These are phyloP conservation scores for Osmerus eperlanus DNA, from an alignment of 2,113 vertebrate species.

Conservation along the genomic window DNA sequence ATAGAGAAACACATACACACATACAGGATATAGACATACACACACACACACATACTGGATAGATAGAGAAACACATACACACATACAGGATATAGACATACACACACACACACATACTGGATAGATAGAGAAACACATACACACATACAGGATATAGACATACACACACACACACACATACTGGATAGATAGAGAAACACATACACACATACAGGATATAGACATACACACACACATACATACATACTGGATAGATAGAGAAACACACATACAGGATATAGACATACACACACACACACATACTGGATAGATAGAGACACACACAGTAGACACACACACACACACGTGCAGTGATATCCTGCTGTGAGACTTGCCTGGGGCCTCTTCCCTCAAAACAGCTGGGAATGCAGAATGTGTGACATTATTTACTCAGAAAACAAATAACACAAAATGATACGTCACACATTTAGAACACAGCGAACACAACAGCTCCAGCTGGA, in stretches of 20 bases:
- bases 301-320: neutral
- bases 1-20: neutral
- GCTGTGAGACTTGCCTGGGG: constrained; percentile 44
- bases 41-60: neutral
- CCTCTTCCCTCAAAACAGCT: constrained; percentile 51
- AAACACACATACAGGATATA: neutral
- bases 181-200: neutral
- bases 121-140: neutral
- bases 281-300: neutral
- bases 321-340: constrained; percentile 5
- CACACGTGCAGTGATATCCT: constrained; percentile 1
- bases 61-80: neutral
- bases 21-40: neutral
- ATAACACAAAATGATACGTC: neutral
- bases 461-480: neutral
- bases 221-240: neutral
- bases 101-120: neutral
- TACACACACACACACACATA: neutral
- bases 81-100: neutral
- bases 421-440: constrained; percentile 27
- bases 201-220: too few relatives aligned
- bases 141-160: neutral
- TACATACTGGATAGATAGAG: neutral
- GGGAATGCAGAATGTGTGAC: constrained; percentile 34
- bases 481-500: neutral